Evolutionary conservation across 2,797 vertebrate genomes (phyloP), one percentile per base, ranked within the genome.

Genomic region (Tenualosa ilisha): DNA sequence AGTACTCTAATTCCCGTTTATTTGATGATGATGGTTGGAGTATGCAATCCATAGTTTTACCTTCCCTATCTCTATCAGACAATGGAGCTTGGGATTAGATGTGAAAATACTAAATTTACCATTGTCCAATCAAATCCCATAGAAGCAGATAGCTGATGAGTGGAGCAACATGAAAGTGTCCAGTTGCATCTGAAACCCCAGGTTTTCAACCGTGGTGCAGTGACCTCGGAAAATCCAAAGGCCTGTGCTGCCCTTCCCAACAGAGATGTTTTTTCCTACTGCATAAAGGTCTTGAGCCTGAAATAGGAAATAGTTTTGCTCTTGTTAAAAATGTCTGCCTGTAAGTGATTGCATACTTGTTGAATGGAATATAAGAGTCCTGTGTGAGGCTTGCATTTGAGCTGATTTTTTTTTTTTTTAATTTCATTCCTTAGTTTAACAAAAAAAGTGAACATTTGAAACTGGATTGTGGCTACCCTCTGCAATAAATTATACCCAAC

Each of bases 401-500:
- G 40, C 72, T 79, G 37, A 46, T 8, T 6, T 79, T 68, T 13
- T 3, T 72, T 72, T 43, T 20, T 65, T 72, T 37, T 15, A n/a
- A 79, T 79, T 79, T 79, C 65, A 81, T 88, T 88, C 84, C 85
- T 86, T 81, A n/a, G 43, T 54, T 51, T 84, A 13, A 86, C 53
- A 20, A 79, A 53, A 79, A 20, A 79, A 79, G 15, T 79, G 72
- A 79, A 43, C 43, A 81, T 84, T 49, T 84, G 49, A 75, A 86
- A 85, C 53, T 85, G 85, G 84, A 89, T 82, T 81, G 81, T 86
- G 86, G 43, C 81, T 59, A 82, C 91, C 93, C 90, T 92, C 92
- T 91, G 92, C 92, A 95, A 95, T 95, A 95, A 95, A 96, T 65
- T 89, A 84, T 88, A 92, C 88, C 82, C 61, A 92, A 86, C 63